Base-by-base conservation (phyloP, 2,113 vertebrate species). In the Pachypanchax playfairii region DNA sequence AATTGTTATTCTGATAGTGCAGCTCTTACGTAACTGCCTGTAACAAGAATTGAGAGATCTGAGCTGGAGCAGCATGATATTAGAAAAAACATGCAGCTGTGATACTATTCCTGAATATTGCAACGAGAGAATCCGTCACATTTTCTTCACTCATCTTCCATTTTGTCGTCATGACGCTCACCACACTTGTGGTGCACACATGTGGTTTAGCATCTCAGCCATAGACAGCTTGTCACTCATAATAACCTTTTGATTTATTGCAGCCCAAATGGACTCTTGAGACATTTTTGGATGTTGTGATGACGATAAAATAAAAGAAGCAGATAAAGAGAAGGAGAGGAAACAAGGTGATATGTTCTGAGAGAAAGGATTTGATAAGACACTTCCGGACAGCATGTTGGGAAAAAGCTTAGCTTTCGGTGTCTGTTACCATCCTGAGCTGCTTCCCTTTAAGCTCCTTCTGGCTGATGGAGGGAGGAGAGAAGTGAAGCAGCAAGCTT, bases 1-100 rank as follows among this genome's bases (percentile, higher is more conserved):
- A 80, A 85, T 90, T 88, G 83, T 88, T 89, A 88, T 87, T 91
- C 87, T 81, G 75, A 88, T 79, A 80, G 82, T 56, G 74, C 73
- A 65, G 79, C 84, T 44, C 67, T 90, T 91, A 82, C 68, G 38
- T 90, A 90, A 90, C 77, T 67, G 64, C 59, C 74, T 67, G 65
- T 80, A 83, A 62, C 70, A 50, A 64, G 71, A 78, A 87, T 79
- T 80, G 83, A 83, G 75, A 85, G 82, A 76, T 86, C 66, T 41
- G 75, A 58, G 54, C n/a, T n/a, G n/a, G n/a, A n/a, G n/a, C n/a
- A n/a, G n/a, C n/a, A n/a, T n/a, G n/a, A n/a, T n/a, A n/a, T n/a
- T n/a, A n/a, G n/a, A n/a, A n/a, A n/a, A n/a, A n/a, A n/a, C n/a
- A n/a, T n/a, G n/a, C n/a, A n/a, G n/a, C n/a, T n/a, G n/a, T n/a